Conservation (phyloP, 1,140 invertebrate genomes). For the Platorchestia sp. region DNA sequence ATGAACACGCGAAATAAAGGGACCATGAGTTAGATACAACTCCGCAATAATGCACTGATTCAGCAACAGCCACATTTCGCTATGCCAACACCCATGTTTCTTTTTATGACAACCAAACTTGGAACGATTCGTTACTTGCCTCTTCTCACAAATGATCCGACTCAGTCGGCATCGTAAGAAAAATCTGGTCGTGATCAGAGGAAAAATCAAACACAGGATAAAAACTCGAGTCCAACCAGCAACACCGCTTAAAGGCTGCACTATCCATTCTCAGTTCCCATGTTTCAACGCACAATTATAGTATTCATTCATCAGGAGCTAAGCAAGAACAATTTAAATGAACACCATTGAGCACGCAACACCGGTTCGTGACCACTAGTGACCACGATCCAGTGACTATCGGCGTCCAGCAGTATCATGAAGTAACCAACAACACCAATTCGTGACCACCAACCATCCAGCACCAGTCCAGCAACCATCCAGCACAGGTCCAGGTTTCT, state of each 20-base stretch:
- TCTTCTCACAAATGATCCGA: not conserved
- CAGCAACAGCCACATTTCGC: not conserved
- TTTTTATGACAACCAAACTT: too few relatives aligned
- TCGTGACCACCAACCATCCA: not conserved
- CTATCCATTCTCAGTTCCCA: not conserved
- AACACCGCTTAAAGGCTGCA: not conserved
- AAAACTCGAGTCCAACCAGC: not conserved
- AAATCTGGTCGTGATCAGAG: not conserved
- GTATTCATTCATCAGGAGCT: not conserved
- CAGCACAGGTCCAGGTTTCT: not conserved
- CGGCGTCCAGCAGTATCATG: not conserved
- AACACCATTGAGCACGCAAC: not conserved
- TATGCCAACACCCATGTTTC: too few relatives aligned
- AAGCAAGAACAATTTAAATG: not conserved
- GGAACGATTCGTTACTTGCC: not conserved
- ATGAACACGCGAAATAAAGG: not conserved
- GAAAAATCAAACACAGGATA: not conserved
- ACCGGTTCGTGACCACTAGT: not conserved
- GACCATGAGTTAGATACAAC: not conserved
- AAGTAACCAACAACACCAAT: not conserved
- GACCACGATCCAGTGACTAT: not conserved
- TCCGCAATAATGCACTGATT: not conserved
- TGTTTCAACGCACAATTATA: not conserved
- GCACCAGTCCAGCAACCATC: not conserved
- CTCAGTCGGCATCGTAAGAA: not conserved